Percentiles rank a stretch among this genome's conserved stretches.
Evolutionary conservation across 2,797 vertebrate genomes (phyloP).

Genomic region (Lindbergichthys nudifrons): DNA sequence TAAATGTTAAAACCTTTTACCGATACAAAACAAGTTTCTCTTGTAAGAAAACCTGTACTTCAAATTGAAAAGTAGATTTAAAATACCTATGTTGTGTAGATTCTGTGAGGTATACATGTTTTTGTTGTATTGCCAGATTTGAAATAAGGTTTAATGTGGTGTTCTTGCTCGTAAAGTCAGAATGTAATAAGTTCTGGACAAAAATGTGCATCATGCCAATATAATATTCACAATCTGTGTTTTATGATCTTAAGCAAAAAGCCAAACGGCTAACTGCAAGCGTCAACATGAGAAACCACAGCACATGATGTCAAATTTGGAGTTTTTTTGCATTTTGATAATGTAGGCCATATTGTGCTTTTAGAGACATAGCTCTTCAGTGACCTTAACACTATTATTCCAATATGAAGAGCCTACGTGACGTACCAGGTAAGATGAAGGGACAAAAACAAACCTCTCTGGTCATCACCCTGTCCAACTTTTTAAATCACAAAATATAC

Average conservation of each 20-base stretch:
- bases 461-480: conserved; percentile 8
- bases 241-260: neutral
- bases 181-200: neutral
- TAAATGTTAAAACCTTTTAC: neutral
- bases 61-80: neutral
- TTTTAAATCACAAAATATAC: conserved; percentile 8
- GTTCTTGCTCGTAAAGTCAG: conserved; percentile 4
- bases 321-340: conserved; percentile 5
- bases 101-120: conserved; percentile 39
- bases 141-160: conserved; percentile 16
- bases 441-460: neutral
- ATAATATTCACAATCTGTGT: neutral
- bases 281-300: conserved; percentile 16
- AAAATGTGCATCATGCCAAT: conserved; percentile 1
- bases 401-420: conserved; percentile 3
- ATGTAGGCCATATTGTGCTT: conserved; percentile 9
- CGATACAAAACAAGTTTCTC: neutral
- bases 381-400: neutral
- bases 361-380: neutral
- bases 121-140: conserved; percentile 27
- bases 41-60: neutral
- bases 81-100: neutral
- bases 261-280: conserved; percentile 6
- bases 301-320: conserved; percentile 2
- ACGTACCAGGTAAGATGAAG: conserved; percentile 24